Percentiles rank a stretch among this genome's conserved stretches.
phyloP scores from a whole-genome alignment of 2,113 vertebrate species.

The Bostrychus sinensis region DNA sequence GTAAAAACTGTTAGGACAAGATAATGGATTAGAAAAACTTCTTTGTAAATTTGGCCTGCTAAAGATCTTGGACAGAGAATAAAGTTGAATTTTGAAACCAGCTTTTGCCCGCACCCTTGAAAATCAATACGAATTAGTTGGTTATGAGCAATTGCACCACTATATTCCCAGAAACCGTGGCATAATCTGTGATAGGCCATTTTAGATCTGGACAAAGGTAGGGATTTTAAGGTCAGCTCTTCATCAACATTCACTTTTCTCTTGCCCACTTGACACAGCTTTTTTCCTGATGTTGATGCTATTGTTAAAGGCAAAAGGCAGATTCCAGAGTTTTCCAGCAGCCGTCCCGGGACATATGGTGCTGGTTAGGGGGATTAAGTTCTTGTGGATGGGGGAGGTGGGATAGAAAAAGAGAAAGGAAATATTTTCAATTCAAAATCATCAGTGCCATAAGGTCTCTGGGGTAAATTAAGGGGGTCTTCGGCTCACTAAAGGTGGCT shows the following conservation, averaged over 20 bases:
- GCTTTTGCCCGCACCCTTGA: slow-evolving; percentile 17
- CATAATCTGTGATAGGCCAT: slow-evolving; percentile 15
- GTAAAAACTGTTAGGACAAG: slow-evolving; percentile 13
- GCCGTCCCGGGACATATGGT: slow-evolving; percentile 76
- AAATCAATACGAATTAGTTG: slow-evolving; percentile 42
- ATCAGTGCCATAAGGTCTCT: slow-evolving; percentile 69
- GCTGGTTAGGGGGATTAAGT: slow-evolving; percentile 73
- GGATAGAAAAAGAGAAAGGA: slow-evolving; percentile 50
- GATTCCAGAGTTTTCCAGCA: slow-evolving; percentile 75
- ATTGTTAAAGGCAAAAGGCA: slow-evolving; percentile 69
- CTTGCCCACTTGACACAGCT: slow-evolving; percentile 60
- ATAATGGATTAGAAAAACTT: slow-evolving; percentile 4
- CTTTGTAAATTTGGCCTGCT: slow-evolving; percentile 30
- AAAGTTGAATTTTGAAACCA: slow-evolving; percentile 23
- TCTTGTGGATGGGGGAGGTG: slow-evolving; percentile 53
- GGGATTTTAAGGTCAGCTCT: slow-evolving; percentile 20
- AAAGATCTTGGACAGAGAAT: slow-evolving; percentile 26
- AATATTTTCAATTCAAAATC: slow-evolving; percentile 67
- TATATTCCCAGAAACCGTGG: slow-evolving; percentile 20
- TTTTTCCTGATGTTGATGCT: slow-evolving; percentile 57
- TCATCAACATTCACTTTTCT: slow-evolving; percentile 22
- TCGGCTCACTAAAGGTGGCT: slow-evolving; percentile 63
- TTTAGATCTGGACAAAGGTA: slow-evolving; percentile 17
- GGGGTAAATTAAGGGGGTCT: slow-evolving; percentile 62
- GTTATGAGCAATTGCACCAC: slow-evolving; percentile 18